Base-by-base conservation (phyloP, 2,888 invertebrate genomes). In the Pogonocherus hispidulus region DNA sequence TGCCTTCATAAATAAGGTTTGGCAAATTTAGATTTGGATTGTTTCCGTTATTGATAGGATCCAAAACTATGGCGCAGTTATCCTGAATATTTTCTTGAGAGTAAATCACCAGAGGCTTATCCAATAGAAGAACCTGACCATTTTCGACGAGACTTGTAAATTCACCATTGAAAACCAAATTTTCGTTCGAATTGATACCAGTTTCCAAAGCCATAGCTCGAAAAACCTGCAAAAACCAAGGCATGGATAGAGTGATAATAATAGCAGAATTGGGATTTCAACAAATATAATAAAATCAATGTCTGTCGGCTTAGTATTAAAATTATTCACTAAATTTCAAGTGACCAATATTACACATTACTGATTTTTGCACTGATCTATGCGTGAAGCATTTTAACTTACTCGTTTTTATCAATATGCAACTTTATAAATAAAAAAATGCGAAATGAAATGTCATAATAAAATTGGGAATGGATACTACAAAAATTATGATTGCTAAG, bases 151-250 rank as follows among this genome's bases (percentile, higher is more conserved):
- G 64, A 20, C 62, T 63, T 1, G 69, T 46, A 57, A 41, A 69
- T 23, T 69, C 63, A 47, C 55, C 51, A 18, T 35, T 49, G 22
- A 19, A 51, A n/a, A 37, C 37, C 62, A 62, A 69, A 16, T 63
- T 57, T 47, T 72, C 66, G 19, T 56, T 63, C 3, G 63, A 11
- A 59, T 52, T 56, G 9, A 47, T 51, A 44, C 66, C 67, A 18
- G 67, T 66, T 63, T 70, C 27, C 20, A 66, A 32, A 56, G 63
- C 72, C 72, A 72, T 68, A 9, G 60, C 49, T 59, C 20, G 49
- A 32, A 22, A 35, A 37, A 49, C 32, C 71, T 71, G 64, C 59
- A 71, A 68, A 41, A 67, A 70, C 32, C 46, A 65, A 67, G 44
- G 62, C 70, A 70, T 62, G 37, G 65, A 35, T 67, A 70, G 57